Evolutionary conservation across 2,888 invertebrate species (phyloP), one percentile per base, ranked within the genome.

Genomic region (Merodon equestris): DNA sequence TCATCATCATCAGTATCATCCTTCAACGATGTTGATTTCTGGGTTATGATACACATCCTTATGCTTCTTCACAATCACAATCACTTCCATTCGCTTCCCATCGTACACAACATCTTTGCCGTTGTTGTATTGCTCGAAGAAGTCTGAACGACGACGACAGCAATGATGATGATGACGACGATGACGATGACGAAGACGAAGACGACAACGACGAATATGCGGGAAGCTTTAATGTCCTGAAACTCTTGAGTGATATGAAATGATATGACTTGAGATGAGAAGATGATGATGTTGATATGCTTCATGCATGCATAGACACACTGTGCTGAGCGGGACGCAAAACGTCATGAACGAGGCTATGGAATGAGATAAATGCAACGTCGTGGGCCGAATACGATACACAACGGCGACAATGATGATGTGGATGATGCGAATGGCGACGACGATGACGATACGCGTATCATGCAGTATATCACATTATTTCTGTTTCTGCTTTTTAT

Each of bases 161-260:
- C n/a, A n/a, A n/a, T n/a, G n/a, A n/a, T n/a, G n/a, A n/a, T 27
- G 27, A 7, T 27, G 27, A 27, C 27, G 7, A 27, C 27, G 7
- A 27, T 7, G 27, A 27, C 27, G 27, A 27, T 7, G 27, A 7
- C 27, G 27, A 27, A 47, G 53, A 61, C 34, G 36, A 27, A 47
- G 53, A 61, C 34, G 36, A 38, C 51, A 44, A 68, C 67, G 48
- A 68, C 63, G 77, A 67, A 70, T 79, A 79, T 79, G 79, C 79
- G 79, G 79, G 79, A 79, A 79, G 73, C 79, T 79, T 79, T 79
- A 79, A 79, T 79, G 79, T 79, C 74, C 73, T 79, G 74, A 79
- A 79, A 79, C 64, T 74, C 79, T 79, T 79, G 79, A 79, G 79
- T 79, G 79, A 79, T 79, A 79, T 79, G 79, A 79, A 79, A 79